These are phyloP conservation scores for Sigmodon hispidus DNA, from an alignment of 2,113 vertebrate species.

Conservation along the genomic window DNA sequence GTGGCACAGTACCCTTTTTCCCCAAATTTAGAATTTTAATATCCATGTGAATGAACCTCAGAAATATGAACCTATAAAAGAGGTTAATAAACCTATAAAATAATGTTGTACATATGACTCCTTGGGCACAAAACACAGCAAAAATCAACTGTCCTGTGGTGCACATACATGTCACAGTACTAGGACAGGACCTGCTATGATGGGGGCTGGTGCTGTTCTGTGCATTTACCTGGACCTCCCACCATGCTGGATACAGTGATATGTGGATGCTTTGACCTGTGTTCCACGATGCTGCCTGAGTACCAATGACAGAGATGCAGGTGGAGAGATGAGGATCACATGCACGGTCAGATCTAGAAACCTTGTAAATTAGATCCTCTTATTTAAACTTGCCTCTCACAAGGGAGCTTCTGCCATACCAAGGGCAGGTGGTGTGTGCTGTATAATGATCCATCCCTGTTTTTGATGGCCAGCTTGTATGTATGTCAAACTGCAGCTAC, in stretches of 20 bases:
- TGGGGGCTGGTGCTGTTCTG: not conserved
- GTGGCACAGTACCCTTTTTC: not conserved
- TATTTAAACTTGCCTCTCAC: not conserved
- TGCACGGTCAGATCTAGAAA: not conserved
- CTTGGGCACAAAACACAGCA: not conserved
- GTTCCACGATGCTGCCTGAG: not conserved
- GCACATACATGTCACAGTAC: not conserved
- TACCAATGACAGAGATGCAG: not conserved
- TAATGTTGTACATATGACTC: not conserved
- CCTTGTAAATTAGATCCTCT: not conserved
- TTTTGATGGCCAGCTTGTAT: not conserved
- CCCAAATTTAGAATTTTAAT: not conserved
- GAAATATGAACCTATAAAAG: not conserved
- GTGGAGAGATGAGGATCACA: not conserved
- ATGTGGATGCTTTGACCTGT: not conserved
- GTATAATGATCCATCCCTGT: not conserved
- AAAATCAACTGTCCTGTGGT: not conserved
- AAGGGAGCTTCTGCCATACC: not conserved
- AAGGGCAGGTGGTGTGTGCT: not conserved
- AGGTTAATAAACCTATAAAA: constrained; percentile 28
- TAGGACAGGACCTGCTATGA: not conserved
- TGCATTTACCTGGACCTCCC: not conserved
- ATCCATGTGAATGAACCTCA: constrained; percentile 3
- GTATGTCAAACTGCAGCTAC: not conserved
- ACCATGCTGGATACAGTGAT: not conserved